Percentiles rank a stretch among this genome's conserved stretches.
phyloP scores from a whole-genome alignment of 1,140 invertebrate species.

The Sminthurides bifidus region DNA sequence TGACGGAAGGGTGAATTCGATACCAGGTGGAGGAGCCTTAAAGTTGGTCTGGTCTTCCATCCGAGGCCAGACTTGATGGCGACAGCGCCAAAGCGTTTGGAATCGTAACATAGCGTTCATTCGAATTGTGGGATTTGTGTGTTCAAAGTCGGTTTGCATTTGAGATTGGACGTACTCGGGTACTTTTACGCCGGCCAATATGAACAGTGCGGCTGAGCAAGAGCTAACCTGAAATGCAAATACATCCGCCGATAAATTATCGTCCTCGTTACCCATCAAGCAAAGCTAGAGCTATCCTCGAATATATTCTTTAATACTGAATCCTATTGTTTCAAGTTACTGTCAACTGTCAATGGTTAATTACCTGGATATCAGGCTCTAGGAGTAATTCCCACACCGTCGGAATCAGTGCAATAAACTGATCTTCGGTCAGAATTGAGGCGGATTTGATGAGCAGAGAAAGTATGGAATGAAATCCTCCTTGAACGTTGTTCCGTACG shows the following conservation, averaged over 20 bases:
- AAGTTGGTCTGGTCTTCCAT: constrained; percentile 95
- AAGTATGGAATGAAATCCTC: constrained; percentile 79
- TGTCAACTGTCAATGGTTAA: constrained; percentile 37
- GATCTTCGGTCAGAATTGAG: constrained; percentile 73
- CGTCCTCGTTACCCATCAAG: background rate
- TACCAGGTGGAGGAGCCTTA: constrained; percentile 94
- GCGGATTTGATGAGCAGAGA: constrained; percentile 83
- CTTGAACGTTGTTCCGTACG: constrained; percentile 65
- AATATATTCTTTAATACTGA: constrained; percentile 18
- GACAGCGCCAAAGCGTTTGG: constrained; percentile 86
- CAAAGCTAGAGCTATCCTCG: no score
- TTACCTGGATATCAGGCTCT: constrained; percentile 46
- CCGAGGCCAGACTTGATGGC: constrained; percentile 97
- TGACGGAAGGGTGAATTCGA: constrained; percentile 96
- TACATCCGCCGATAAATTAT: background rate
- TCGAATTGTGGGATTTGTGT: constrained; percentile 60
- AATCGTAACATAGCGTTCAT: constrained; percentile 76
- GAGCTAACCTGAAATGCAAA: constrained; percentile 21
- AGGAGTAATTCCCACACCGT: constrained; percentile 89
- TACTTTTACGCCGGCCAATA: constrained; percentile 78
- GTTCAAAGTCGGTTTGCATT: constrained; percentile 72
- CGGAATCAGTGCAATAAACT: constrained; percentile 73
- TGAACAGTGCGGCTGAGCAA: constrained; percentile 72
- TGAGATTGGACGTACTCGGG: constrained; percentile 74
- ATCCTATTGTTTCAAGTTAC: background rate